Percentiles rank a stretch among this genome's conserved stretches.
phyloP scores from a whole-genome alignment of 1,140 invertebrate species.

The Dolichoris vasculosae region DNA sequence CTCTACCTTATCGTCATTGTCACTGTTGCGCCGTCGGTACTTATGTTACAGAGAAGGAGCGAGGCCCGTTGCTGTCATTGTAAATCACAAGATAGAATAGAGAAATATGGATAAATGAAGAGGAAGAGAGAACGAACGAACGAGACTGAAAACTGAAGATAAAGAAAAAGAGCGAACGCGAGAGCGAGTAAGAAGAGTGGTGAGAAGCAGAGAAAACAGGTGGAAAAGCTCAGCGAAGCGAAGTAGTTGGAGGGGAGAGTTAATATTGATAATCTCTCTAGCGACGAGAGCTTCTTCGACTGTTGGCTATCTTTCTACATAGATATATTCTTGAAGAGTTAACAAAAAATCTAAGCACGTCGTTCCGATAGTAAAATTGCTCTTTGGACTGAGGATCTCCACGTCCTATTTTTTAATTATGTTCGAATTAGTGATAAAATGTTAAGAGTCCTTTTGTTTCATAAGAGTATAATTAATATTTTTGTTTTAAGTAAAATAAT shows the following conservation, averaged over 20 bases:
- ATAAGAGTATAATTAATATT: neutral
- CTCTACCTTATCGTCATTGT: conserved; percentile 26
- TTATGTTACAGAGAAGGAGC: conserved; percentile 51
- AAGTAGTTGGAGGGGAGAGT: conserved; percentile 58
- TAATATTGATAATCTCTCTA: conserved; percentile 72
- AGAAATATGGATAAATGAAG: neutral
- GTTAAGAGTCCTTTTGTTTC: neutral
- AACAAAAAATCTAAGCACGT: conserved; percentile 7
- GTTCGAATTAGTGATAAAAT: neutral
- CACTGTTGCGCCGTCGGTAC: conserved; percentile 60
- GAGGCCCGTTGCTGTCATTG: neutral
- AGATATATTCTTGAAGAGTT: neutral
- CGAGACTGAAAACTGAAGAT: conserved; percentile 49
- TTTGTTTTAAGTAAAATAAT: neutral
- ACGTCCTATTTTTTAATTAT: conserved; percentile 10
- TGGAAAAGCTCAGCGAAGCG: conserved; percentile 58
- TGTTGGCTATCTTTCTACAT: neutral
- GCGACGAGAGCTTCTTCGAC: conserved; percentile 5
- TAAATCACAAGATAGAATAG: neutral
- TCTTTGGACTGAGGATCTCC: neutral
- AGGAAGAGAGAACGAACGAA: conserved; percentile 43
- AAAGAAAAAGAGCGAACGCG: conserved; percentile 38
- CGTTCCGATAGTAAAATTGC: neutral
- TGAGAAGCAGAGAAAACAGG: conserved; percentile 61
- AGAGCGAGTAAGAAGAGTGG: neutral